Evolutionary conservation across 2,113 vertebrate species (phyloP).

Genomic region (Gyps fulvus): DNA sequence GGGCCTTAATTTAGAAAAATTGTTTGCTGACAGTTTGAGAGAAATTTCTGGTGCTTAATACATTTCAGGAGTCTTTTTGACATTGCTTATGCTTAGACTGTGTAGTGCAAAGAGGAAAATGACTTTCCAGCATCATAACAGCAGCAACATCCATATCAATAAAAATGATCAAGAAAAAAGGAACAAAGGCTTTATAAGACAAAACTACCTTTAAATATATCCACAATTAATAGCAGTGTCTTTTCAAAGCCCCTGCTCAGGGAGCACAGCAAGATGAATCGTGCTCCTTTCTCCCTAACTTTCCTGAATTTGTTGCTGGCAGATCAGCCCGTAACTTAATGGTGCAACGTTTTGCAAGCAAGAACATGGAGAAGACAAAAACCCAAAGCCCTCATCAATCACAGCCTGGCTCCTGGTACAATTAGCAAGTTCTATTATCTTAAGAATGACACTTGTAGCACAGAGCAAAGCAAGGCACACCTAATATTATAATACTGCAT

Average conservation of each 20-base stretch:
- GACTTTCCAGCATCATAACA: background rate
- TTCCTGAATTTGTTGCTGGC: background rate
- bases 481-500: constrained; percentile 43
- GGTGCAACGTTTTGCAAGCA: background rate
- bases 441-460: constrained; percentile 43
- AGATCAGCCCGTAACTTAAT: background rate
- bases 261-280: background rate
- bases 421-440: constrained; percentile 50
- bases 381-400: background rate
- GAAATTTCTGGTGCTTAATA: background rate
- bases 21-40: background rate
- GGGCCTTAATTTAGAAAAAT: background rate
- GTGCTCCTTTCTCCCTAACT: background rate
- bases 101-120: background rate
- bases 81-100: background rate
- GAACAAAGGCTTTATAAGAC: background rate
- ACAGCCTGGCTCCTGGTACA: background rate
- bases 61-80: background rate
- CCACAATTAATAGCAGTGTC: background rate
- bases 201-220: background rate
- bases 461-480: background rate
- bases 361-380: background rate
- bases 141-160: background rate
- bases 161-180: background rate
- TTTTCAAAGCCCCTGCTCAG: background rate